Evolutionary conservation across 2,888 invertebrate genomes (phyloP).

Genomic region (Mythimna loreyi): DNA sequence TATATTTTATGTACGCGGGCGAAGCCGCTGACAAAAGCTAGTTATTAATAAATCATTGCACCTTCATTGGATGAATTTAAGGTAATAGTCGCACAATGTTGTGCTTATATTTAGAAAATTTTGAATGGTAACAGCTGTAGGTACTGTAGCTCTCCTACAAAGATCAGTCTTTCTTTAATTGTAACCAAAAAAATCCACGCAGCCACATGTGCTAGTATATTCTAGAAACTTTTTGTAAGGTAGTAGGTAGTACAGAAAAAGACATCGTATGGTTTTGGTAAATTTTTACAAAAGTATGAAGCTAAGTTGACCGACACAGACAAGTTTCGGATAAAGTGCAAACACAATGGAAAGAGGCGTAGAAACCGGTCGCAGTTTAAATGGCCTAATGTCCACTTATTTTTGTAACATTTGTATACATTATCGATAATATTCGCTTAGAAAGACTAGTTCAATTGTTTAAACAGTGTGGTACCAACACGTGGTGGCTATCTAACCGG

Average conservation of each 20-base stretch:
- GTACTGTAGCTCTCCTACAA: conserved; percentile 1
- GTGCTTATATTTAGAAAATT: neutral
- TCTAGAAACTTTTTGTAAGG: conserved; percentile 2
- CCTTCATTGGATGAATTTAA: neutral
- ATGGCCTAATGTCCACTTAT: neutral
- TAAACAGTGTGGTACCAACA: conserved; percentile 69
- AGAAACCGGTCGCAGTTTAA: neutral
- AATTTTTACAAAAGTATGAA: neutral
- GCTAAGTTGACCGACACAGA: neutral
- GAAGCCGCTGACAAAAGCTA: no score
- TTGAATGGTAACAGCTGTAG: conserved; percentile 4
- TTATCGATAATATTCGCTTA: neutral
- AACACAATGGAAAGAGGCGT: conserved; percentile 10
- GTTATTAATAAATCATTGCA: conserved; percentile 16
- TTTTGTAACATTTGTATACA: neutral
- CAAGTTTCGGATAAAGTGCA: neutral
- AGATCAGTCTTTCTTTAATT: neutral
- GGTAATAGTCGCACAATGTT: neutral
- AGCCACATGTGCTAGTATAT: conserved; percentile 43
- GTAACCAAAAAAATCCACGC: neutral
- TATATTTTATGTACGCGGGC: no score
- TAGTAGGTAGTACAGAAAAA: neutral
- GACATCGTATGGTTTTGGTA: neutral
- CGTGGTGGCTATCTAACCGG: conserved; percentile 79
- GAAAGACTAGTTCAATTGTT: neutral